Evolutionary conservation across 2,888 invertebrate species (phyloP).

Genomic region (Pristionchus exspectatus): DNA sequence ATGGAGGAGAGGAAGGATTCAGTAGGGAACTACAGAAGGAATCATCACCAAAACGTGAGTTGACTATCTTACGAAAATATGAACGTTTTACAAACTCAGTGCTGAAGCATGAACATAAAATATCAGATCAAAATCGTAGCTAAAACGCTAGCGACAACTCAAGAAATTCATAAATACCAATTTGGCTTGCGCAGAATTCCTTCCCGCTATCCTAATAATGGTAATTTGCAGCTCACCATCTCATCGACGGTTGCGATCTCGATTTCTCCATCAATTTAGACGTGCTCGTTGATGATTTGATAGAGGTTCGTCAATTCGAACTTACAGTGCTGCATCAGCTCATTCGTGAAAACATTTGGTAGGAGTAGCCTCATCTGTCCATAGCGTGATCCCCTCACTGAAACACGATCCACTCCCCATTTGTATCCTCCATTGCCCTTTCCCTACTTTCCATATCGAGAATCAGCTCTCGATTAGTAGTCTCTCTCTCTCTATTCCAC

Average conservation of each 20-base stretch:
- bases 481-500: conserved; percentile 30
- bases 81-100: too few relatives aligned
- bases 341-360: not conserved
- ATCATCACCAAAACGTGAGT: not conserved
- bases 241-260: conserved; percentile 63
- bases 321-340: not conserved
- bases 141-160: too few relatives aligned
- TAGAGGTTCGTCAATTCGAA: conserved; percentile 67
- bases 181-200: too few relatives aligned
- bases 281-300: conserved; percentile 66
- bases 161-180: too few relatives aligned
- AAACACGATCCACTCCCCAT: not conserved
- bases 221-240: not conserved
- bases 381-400: not conserved
- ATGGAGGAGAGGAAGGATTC: not conserved
- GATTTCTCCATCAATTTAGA: conserved; percentile 60
- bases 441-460: conserved; percentile 44
- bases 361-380: not conserved
- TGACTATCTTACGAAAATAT: not conserved
- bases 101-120: too few relatives aligned
- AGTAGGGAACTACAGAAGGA: not conserved
- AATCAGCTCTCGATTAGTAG: conserved; percentile 50
- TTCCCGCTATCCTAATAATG: not conserved
- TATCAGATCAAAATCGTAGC: too few relatives aligned
- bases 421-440: not conserved